Evolutionary conservation across 2,113 vertebrate species (phyloP), one percentile per base, ranked within the genome.

Genomic region (Rhabdornis inornatus): DNA sequence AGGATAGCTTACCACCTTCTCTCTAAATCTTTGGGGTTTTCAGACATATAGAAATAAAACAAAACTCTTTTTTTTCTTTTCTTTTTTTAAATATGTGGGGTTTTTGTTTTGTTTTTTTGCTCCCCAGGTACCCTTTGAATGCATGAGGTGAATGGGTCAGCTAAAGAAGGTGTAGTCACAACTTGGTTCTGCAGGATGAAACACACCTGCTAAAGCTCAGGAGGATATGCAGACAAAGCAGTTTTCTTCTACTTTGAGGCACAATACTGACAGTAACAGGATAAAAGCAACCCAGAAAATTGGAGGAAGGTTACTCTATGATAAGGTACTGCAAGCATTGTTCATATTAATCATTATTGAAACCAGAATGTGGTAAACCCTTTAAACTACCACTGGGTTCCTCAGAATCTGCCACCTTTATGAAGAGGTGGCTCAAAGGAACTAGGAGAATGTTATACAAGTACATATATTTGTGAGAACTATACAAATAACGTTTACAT

Each of bases 51-150:
- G 42, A 53, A 56, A 74, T 28, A 56, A 3, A 63, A 6, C 6
- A 31, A 69, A 78, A 44, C 1, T 3, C n/a, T n/a, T n/a, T n/a
- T n/a, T n/a, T n/a, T n/a, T n/a, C n/a, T n/a, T n/a, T n/a, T n/a
- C n/a, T 10, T 25, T n/a, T 1, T 10, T 37, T 53, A 9, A 33
- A 9, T 65, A 4, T 3, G 33, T 69, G 37, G 5, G 4, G 0
- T 18, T n/a, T 61, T 69, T 28, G 9, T 35, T 42, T 47, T 28
- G 2, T 13, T 42, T 37, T 50, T 15, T 52, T 14, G 21, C 12
- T 45, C 33, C 7, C 7, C 6, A 13, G 1, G 19, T 72, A 55
- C 10, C 11, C 11, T 68, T 76, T 60, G 40, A 83, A 60, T 31
- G 9, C 10, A 5, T 23, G 11, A 83, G 13, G 14, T 23, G 7